phyloP scores from a whole-genome alignment of 1,140 invertebrate species.

The Drosophila leontia region DNA sequence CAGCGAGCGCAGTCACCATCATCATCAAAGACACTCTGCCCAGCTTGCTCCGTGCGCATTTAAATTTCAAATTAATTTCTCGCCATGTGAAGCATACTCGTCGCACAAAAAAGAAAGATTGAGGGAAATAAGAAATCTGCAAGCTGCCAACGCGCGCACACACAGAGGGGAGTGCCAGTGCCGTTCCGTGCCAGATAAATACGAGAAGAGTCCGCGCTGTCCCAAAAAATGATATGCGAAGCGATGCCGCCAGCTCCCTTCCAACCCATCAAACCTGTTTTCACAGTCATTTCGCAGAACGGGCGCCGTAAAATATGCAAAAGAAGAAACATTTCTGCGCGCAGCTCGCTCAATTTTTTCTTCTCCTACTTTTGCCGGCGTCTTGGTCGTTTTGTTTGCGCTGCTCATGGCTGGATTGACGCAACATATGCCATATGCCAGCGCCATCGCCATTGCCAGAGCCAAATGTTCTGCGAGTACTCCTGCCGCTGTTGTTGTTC shows the following conservation, averaged over 20 bases:
- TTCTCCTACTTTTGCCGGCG: conserved; percentile 37
- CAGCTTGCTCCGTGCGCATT: conserved; percentile 70
- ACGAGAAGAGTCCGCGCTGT: conserved; percentile 46
- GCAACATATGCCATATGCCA: conserved; percentile 79
- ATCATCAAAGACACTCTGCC: conserved; percentile 63
- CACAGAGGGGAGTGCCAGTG: conserved; percentile 8
- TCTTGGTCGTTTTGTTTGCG: conserved; percentile 58
- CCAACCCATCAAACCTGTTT: conserved; percentile 70
- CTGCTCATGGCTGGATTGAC: conserved; percentile 77
- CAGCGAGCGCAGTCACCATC: conserved; percentile 20
- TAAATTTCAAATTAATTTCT: conserved; percentile 84
- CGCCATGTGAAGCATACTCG: conserved; percentile 57
- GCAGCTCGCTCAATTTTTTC: conserved; percentile 21
- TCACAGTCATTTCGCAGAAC: conserved; percentile 74
- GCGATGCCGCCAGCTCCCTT: conserved; percentile 23
- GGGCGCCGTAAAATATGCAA: conserved; percentile 75
- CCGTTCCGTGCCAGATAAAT: conserved; percentile 45
- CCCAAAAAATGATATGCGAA: conserved; percentile 70
- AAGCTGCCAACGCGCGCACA: conserved; percentile 59
- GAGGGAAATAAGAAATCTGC: conserved; percentile 68
- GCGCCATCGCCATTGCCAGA: conserved; percentile 5
- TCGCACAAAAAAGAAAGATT: conserved; percentile 36
- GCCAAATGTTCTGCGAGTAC: conserved; percentile 51
- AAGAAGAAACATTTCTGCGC: conserved; percentile 70
- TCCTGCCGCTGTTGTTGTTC: conserved; percentile 16